Evolutionary conservation across 2,888 invertebrate species (phyloP).

Genomic region (Megalurothrips usitatus): DNA sequence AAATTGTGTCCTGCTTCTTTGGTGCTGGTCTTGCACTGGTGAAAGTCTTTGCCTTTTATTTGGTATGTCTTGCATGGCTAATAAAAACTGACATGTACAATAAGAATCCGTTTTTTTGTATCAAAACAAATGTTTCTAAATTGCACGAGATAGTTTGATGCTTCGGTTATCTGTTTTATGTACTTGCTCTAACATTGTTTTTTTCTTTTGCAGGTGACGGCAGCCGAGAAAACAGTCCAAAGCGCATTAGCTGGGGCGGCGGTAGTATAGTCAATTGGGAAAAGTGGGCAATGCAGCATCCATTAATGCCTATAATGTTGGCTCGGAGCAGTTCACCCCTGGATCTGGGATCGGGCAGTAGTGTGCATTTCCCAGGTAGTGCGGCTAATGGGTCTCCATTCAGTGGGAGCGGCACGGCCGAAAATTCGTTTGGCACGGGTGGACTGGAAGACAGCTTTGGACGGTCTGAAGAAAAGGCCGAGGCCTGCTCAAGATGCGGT

Average conservation of each 20-base stretch:
- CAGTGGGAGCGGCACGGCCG: not conserved
- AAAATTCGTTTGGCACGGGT: not conserved
- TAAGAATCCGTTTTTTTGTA: too few species aligned
- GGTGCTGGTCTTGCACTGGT: not conserved
- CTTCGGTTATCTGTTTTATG: not conserved
- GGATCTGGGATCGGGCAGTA: slow-evolving; percentile 2
- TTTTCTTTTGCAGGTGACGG: slow-evolving; percentile 5
- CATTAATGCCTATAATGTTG: not conserved
- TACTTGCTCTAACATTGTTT: not conserved
- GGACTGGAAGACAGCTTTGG: not conserved
- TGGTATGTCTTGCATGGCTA: too few species aligned
- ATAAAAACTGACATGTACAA: too few species aligned
- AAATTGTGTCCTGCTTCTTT: not conserved
- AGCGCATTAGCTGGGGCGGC: not conserved
- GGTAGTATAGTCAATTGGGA: not conserved
- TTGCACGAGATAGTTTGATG: not conserved
- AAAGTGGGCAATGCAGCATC: slow-evolving; percentile 14
- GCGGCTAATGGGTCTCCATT: not conserved
- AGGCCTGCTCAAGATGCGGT: slow-evolving; percentile 62
- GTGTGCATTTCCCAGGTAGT: not conserved
- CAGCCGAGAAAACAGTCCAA: not conserved
- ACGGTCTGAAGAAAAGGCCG: slow-evolving; percentile 36
- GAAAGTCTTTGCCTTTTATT: not conserved
- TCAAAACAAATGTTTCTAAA: not conserved
- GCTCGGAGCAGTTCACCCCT: not conserved